Evolutionary conservation across 2,113 vertebrate genomes (phyloP), one percentile per base, ranked within the genome.

Genomic region (Lampris megalopsis): DNA sequence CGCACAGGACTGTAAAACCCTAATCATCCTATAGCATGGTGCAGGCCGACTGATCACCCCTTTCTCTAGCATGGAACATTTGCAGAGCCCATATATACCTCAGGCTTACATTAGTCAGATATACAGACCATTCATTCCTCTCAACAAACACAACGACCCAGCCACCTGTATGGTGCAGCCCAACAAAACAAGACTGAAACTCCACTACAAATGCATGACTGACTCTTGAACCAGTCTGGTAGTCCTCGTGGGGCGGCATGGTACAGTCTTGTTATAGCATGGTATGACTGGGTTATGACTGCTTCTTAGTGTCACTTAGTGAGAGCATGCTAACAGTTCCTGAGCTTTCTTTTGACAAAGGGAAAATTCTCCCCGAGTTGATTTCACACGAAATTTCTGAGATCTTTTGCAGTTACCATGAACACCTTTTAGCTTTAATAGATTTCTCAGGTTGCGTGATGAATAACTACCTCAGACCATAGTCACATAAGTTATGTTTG

Each of bases 131-230:
- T 8, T 9, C 56, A 4, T 7, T 7, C 2, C 43, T 2, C 4
- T 53, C 45, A 58, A n/a, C 45, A 63, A 9, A 35, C 35, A 57
- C 57, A 43, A 56, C 24, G 49, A 41, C 8, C 68, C 53, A 61
- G 57, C 47, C 64, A 50, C 67, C 58, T 80, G 86, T 86, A 86
- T 86, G 85, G 35, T 75, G 73, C 49, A 63, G 76, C 73, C 52
- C 13, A 52, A 61, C 45, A 73, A n/a, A 64, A 37, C 41, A 66
- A 47, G 57, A 69, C 79, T 4, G 62, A 59, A 9, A 7, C 10
- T 5, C 5, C 38, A 4, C 52, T 36, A 3, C 11, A 43, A 72
- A 66, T 86, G 88, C 85, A 86, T 86, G 85, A 68, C 10, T 8
- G 54, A 9, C 6, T 57, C 8, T 60, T 59, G 49, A 53, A 38